Conservation (phyloP, 2,797 vertebrate genomes). For the Lycodopsis pacificus region DNA sequence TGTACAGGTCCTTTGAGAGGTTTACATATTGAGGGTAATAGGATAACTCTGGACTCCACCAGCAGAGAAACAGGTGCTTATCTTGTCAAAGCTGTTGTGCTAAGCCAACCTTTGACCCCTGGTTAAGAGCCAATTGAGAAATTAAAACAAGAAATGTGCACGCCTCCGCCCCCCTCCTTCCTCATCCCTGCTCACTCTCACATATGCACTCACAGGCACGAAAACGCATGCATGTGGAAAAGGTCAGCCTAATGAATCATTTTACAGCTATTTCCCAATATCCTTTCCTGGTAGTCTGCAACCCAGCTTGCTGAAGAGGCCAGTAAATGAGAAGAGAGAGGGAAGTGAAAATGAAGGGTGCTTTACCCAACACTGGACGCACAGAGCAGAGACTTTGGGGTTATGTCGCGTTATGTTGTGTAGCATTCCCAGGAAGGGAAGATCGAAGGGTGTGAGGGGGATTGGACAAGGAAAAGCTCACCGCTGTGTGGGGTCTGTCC, state of each 20-base stretch:
- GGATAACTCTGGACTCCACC: slow-evolving; percentile 72
- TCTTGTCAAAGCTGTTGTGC: slow-evolving; percentile 90
- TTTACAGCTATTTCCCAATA: slow-evolving; percentile 74
- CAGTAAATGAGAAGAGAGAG: slow-evolving; percentile 49
- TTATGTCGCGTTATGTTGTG: slow-evolving; percentile 48
- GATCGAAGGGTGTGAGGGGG: slow-evolving; percentile 35
- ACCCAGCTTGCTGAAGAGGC: slow-evolving; percentile 30
- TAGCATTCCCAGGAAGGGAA: slow-evolving; percentile 42
- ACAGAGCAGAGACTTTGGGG: slow-evolving; percentile 33
- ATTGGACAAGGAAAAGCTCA: slow-evolving; percentile 33
- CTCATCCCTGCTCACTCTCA: slow-evolving; percentile 31
- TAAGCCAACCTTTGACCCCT: slow-evolving; percentile 89
- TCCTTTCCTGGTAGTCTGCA: slow-evolving; percentile 47
- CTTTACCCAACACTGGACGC: slow-evolving; percentile 16
- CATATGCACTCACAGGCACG: slow-evolving; percentile 56
- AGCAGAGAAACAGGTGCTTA: slow-evolving; percentile 90
- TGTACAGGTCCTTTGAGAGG: slow-evolving; percentile 72
- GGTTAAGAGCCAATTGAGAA: slow-evolving; percentile 89
- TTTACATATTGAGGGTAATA: slow-evolving; percentile 79
- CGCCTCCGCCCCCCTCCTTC: slow-evolving; percentile 14
- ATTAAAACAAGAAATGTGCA: slow-evolving; percentile 76
- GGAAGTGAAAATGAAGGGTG: slow-evolving; percentile 1
- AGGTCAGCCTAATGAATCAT: slow-evolving; percentile 88
- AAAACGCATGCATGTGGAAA: slow-evolving; percentile 79
- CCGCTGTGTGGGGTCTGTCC: slow-evolving; percentile 81